Conservation (phyloP, 2,888 invertebrate species). For the Aphidoletes aphidimyza region DNA sequence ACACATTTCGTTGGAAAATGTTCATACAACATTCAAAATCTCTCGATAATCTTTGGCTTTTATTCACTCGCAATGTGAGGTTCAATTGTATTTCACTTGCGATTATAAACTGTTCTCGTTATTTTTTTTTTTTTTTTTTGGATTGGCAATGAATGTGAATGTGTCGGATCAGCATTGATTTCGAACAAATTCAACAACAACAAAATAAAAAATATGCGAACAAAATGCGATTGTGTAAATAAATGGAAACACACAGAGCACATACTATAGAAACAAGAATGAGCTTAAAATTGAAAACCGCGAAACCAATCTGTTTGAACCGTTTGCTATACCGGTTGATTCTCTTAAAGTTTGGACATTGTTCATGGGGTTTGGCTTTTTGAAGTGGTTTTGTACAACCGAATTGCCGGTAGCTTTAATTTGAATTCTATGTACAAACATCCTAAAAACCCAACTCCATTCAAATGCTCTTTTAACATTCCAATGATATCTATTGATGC, state of each 20-base stretch:
- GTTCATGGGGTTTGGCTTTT: background rate
- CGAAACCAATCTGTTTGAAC: background rate
- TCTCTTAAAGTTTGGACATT: background rate
- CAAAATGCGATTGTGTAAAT: background rate
- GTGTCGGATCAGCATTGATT: no score
- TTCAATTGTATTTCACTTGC: no score
- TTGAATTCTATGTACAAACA: background rate
- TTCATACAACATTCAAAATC: no score
- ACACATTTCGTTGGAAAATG: no score
- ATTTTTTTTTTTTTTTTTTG: no score
- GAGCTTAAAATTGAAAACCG: background rate
- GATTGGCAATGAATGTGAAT: no score
- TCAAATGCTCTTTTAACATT: background rate
- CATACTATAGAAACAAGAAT: background rate
- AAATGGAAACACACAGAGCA: no score
- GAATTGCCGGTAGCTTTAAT: background rate
- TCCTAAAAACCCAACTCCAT: background rate
- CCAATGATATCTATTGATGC: background rate
- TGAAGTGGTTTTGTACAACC: no score
- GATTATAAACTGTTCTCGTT: no score
- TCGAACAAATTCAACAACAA: background rate
- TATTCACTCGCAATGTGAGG: no score
- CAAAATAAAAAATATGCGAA: background rate
- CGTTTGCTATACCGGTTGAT: background rate
- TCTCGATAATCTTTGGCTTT: no score